Conservation (phyloP, 2,113 vertebrate genomes). For the Periophthalmus modestus region DNA sequence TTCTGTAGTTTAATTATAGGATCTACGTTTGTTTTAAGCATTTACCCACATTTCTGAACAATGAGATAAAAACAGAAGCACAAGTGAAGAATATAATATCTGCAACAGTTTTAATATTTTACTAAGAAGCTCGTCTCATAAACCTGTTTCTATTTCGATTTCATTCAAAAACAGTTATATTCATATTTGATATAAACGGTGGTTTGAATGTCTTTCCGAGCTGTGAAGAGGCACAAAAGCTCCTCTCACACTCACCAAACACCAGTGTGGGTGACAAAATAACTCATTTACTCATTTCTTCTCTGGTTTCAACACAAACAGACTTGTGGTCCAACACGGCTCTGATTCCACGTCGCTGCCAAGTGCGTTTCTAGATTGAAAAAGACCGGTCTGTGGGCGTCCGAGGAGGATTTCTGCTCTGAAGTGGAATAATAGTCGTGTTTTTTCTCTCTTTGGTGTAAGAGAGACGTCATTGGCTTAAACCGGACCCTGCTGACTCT, state of each 20-base stretch:
- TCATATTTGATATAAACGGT: too few species aligned
- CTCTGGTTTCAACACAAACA: constrained; percentile 47
- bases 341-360: constrained; percentile 17
- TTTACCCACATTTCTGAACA: too few species aligned
- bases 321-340: constrained; percentile 34
- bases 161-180: too few species aligned
- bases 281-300: neutral
- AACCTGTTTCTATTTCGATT: too few species aligned
- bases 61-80: too few species aligned
- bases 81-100: too few species aligned
- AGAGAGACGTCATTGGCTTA: constrained; percentile 28
- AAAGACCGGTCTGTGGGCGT: constrained; percentile 20
- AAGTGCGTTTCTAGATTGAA: constrained; percentile 24
- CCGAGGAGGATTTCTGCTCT: constrained; percentile 3
- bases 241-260: constrained; percentile 13
- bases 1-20: too few species aligned
- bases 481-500: constrained; percentile 55
- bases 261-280: constrained; percentile 47
- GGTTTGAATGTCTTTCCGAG: too few species aligned
- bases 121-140: too few species aligned
- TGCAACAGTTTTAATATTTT: too few species aligned
- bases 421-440: constrained; percentile 3
- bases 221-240: too few species aligned
- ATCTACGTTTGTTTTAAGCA: too few species aligned
- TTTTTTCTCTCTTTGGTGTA: constrained; percentile 10